phyloP scores from a whole-genome alignment of 2,888 invertebrate genomes.

The Dione vanillae region DNA sequence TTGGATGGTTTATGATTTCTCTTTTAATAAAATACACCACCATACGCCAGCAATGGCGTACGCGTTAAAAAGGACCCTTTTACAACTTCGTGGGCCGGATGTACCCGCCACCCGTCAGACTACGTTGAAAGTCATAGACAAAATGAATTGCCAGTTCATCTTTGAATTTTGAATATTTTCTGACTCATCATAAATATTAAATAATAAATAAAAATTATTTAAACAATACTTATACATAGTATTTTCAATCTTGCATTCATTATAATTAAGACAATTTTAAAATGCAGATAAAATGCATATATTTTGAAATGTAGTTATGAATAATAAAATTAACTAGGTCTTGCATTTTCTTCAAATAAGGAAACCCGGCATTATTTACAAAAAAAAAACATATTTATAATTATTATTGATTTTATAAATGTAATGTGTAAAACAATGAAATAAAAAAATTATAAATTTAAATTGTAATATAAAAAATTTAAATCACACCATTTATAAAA shows the following conservation, averaged over 20 bases:
- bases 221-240: neutral
- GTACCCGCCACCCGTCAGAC: slow-evolving; percentile 62
- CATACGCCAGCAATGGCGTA: slow-evolving; percentile 95
- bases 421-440: neutral
- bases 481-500: neutral
- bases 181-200: neutral
- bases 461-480: too few species aligned
- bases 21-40: slow-evolving; percentile 87
- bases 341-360: neutral
- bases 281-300: too few species aligned
- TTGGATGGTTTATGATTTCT: slow-evolving; percentile 93
- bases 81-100: slow-evolving; percentile 67
- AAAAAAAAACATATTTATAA: too few species aligned
- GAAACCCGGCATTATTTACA: neutral
- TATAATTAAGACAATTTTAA: neutral
- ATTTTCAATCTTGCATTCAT: neutral
- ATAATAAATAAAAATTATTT: neutral
- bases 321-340: neutral
- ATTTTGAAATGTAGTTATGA: too few species aligned
- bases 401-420: too few species aligned
- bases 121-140: slow-evolving; percentile 61
- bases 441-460: too few species aligned
- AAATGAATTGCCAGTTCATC: slow-evolving; percentile 52
- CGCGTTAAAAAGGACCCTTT: slow-evolving; percentile 88
- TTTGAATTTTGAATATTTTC: neutral